Evolutionary conservation across 2,797 vertebrate species (phyloP), one percentile per base, ranked within the genome.

Genomic region (Okamejei kenojei): DNA sequence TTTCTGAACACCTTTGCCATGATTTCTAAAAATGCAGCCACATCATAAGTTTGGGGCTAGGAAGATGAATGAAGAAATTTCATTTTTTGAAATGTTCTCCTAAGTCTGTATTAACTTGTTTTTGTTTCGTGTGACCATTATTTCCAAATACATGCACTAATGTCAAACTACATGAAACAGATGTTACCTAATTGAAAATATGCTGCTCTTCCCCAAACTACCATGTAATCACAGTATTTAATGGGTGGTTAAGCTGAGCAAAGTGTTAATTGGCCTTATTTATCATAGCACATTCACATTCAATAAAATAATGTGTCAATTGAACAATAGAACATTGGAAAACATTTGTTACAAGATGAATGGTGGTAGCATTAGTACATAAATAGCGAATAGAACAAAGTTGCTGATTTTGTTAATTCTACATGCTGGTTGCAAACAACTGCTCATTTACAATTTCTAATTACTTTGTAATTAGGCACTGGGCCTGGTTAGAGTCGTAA

Each of bases 361-460:
- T 74, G 4, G 68, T 45, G 73, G n/a, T 74, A 92, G 38, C 71
- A 92, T n/a, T 21, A 74, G 38, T 86, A 26, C 32, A 73, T 35
- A 35, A 71, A 92, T 74, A 15, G 6, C 26, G 54, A 74, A 15
- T 45, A 26, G 68, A 91, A 91, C 26, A 7, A 38, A 76, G 26
- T 76, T 92, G 45, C 76, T 74, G 45, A 54, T 38, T 90, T 73
- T 54, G 71, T 58, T 92, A 73, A 76, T 76, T 74, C 38, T 76
- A 29, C 10, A 35, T 74, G 73, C 73, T 38, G 76, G 11, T 45
- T 73, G 71, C 71, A 92, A 76, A 38, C 90, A 92, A 76, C 71
- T 91, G 26, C 76, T 93, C 45, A 84, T 93, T 80, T 65, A 81
- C 63, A 96, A 94, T 93, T 92, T 76, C 35, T 73, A 73, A 92